Evolutionary conservation across 2,113 vertebrate genomes (phyloP), one percentile per base, ranked within the genome.

Genomic region (Astur gentilis): DNA sequence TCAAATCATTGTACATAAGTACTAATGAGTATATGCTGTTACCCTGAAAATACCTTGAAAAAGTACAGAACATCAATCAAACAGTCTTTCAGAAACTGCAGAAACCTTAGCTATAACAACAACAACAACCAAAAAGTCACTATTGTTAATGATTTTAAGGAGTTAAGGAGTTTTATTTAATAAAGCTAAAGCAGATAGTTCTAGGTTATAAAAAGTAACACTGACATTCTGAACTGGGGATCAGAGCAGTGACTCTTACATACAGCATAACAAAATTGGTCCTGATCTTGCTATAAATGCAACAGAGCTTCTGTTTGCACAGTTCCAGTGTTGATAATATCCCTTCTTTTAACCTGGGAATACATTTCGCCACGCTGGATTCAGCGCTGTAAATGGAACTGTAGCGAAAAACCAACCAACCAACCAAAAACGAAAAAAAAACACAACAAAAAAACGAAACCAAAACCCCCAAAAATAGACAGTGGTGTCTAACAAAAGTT

Each of bases 211-310:
- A 96, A 96, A 95, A 93, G 87, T 94, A 83, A 98, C 95, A 90
- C 97, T 98, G 97, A 94, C 97, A 93, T 97, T 98, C 92, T 84
- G 80, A 96, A 96, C 88, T 85, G 88, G 96, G 95, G 96, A 97
- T 97, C 82, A 92, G 82, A 97, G 45, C 78, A 83, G 85, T 96
- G 95, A 58, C 90, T 97, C 85, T 96, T 96, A 47, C 19, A 50
- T 92, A 95, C n/a, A 94, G 91, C 58, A 90, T 97, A 91, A 89
- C 71, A 89, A 69, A 96, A 86, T 78, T 44, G 65, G 82, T 83
- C 91, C 60, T 92, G 82, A 76, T 89, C 42, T 95, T 96, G 88
- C 94, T 97, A 79, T 96, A 96, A 87, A 42, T 95, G 95, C 93
- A 97, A 75, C 58, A 92, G 86, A 96, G 40, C 93, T 97, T 90